Evolutionary conservation across 2,888 invertebrate genomes (phyloP).

Genomic region (Acleris sparsana): DNA sequence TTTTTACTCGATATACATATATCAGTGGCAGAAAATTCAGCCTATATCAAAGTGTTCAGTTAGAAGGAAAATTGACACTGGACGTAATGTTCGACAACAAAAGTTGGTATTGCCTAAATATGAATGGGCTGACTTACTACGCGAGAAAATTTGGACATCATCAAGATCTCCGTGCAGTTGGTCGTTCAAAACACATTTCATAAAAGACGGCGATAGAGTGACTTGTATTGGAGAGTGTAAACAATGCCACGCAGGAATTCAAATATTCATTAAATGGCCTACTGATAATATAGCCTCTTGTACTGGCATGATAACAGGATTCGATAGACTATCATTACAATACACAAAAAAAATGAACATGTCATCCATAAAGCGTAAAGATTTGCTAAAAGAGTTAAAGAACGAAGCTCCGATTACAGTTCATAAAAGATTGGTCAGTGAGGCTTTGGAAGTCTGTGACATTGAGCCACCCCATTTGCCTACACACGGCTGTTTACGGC

Average conservation of each 20-base stretch:
- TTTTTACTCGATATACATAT: conserved; percentile 13
- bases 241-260: too few relatives aligned
- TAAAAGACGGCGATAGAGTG: not conserved
- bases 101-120: conserved; percentile 2
- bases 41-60: conserved; percentile 9
- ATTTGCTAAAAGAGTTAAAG: conserved; percentile 26
- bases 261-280: too few relatives aligned
- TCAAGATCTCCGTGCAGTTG: conserved; percentile 5
- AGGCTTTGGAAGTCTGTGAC: conserved; percentile 25
- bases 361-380: conserved; percentile 20
- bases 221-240: too few relatives aligned
- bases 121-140: conserved; percentile 9
- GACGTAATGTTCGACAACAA: conserved; percentile 2
- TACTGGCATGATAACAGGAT: conserved; percentile 1
- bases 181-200: conserved; percentile 3
- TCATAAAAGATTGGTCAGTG: conserved; percentile 17
- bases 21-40: conserved; percentile 8
- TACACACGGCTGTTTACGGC: conserved; percentile 34
- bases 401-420: too few relatives aligned
- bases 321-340: not conserved
- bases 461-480: conserved; percentile 23
- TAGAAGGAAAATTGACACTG: conserved; percentile 2
- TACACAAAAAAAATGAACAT: conserved; percentile 20
- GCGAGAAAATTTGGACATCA: conserved; percentile 8
- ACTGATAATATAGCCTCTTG: too few relatives aligned